Evolutionary conservation across 2,797 vertebrate species (phyloP), one percentile per base, ranked within the genome.

Genomic region (Etheostoma perlongum): DNA sequence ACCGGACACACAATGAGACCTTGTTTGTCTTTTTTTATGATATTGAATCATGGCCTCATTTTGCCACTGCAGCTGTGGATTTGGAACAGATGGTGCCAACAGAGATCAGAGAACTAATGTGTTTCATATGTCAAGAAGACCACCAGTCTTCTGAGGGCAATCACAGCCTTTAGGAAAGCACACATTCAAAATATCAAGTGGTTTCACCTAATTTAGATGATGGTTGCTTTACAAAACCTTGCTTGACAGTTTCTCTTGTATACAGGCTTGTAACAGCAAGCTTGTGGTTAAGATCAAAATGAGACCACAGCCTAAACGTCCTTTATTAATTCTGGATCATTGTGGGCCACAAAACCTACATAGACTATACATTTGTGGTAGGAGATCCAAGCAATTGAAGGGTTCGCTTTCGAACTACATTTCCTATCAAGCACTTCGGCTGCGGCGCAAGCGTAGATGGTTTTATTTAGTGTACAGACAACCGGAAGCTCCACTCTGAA

Each of bases 401-500:
- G 2, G 0, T 23, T 11, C 0, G 0, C 4, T 11, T 5, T 51
- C 0, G 33, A 77, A 94, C 93, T 89, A 74, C 91, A 91, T 76
- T 69, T 87, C 93, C 94, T 89, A 79, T 3, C 6, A 77, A 78
- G 60, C 93, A 57, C 14, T 4, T 9, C 1, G 19, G 9, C 6
- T 1, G 6, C 5, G 4, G 79, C 93, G 92, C 93, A 94, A 0
- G 87, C 91, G 82, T 88, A 90, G 21, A 61, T 5, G 4, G 18
- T 52, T 90, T 91, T 91, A 92, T 94, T 92, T 94, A 72, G 90
- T 86, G 86, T 86, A 91, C 85, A 71, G 82, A 83, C 82, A 91
- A 82, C 91, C 93, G 94, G 94, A 96, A 95, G 92, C 88, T 74
- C 30, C 64, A 55, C 79, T 88, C 77, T 78, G 92, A 85, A 84